Percentiles rank a stretch among this genome's conserved stretches.
Evolutionary conservation across 2,797 vertebrate genomes (phyloP).

Genomic region (Schizothorax lantsangensis): DNA sequence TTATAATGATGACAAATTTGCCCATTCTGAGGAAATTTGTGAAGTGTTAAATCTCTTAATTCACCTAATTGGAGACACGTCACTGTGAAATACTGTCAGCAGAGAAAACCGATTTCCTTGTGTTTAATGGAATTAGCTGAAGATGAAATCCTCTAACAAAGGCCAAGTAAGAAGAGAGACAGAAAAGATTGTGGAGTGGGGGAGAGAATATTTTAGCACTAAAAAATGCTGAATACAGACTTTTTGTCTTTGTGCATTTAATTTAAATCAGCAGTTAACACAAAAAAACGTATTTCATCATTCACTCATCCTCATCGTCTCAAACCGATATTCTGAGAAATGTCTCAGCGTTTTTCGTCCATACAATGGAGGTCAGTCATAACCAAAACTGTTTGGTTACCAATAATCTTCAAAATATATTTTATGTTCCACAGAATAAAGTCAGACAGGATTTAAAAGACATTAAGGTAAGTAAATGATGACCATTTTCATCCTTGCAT

Average conservation of each 20-base stretch:
- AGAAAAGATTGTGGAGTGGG: too few relatives aligned
- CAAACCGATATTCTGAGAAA: neutral
- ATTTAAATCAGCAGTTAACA: neutral
- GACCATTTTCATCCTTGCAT: neutral
- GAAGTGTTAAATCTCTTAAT: constrained; percentile 3
- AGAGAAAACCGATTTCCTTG: neutral
- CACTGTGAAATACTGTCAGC: constrained; percentile 15
- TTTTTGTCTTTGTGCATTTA: neutral
- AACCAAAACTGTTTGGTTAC: neutral
- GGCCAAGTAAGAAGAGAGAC: neutral
- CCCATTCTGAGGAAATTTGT: neutral
- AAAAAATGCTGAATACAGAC: neutral
- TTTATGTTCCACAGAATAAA: neutral
- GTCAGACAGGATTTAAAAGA: neutral
- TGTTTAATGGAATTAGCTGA: constrained; percentile 9
- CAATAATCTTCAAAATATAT: neutral
- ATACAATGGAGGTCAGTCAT: neutral
- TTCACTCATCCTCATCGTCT: neutral
- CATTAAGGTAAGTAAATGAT: neutral
- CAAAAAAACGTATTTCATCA: neutral
- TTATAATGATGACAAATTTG: neutral
- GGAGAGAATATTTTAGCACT: neutral
- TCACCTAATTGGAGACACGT: neutral
- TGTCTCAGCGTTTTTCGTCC: neutral
- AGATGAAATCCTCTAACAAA: neutral